phyloP scores from a whole-genome alignment of 53 echinoderm and acorn worm genomes.

The Crossaster papposus region DNA sequence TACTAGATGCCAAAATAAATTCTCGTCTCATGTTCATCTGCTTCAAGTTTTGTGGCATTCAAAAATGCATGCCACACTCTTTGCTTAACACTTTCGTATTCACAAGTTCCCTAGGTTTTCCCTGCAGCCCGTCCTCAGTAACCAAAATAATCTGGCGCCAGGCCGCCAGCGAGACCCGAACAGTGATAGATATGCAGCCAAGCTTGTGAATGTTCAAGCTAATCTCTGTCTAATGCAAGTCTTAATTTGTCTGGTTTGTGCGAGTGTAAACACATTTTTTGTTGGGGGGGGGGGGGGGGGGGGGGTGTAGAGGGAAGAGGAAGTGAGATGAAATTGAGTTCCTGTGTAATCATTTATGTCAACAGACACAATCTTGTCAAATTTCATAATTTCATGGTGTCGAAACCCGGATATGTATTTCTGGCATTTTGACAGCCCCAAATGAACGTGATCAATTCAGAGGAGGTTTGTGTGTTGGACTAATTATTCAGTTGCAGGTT shows the following conservation, averaged over 20 bases:
- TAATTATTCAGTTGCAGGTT: slow-evolving; percentile 38
- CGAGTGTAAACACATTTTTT: background rate
- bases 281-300: no score
- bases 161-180: slow-evolving; percentile 30
- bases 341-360: slow-evolving; percentile 3
- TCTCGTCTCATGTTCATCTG: background rate
- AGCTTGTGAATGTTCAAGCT: slow-evolving; percentile 29
- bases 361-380: slow-evolving; percentile 36
- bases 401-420: background rate
- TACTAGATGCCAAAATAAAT: background rate
- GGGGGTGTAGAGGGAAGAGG: background rate
- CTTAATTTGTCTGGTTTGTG: background rate
- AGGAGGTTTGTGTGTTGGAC: background rate
- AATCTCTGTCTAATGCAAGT: background rate
- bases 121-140: slow-evolving; percentile 15
- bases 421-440: background rate
- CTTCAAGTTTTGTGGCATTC: background rate
- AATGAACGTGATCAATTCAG: slow-evolving; percentile 9
- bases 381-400: slow-evolving; percentile 19
- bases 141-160: slow-evolving; percentile 54
- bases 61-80: slow-evolving; percentile 42
- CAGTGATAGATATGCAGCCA: slow-evolving; percentile 27
- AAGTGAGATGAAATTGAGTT: background rate
- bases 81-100: slow-evolving; percentile 19
- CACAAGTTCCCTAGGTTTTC: background rate